Evolutionary conservation across 1,140 invertebrate species (phyloP).

Genomic region (Drosophila navojoa): DNA sequence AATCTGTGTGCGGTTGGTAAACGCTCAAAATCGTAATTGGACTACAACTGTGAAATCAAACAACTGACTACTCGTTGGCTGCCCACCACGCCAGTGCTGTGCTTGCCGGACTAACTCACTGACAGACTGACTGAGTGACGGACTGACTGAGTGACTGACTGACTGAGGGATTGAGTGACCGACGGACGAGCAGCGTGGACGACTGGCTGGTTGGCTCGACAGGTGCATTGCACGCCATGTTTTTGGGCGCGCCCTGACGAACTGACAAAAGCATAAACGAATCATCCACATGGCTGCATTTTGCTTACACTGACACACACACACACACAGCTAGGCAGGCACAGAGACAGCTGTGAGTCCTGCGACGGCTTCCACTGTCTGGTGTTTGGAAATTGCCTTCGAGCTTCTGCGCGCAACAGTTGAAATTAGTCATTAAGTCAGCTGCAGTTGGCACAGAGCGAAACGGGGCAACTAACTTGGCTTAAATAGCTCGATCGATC

Average conservation of each 20-base stretch:
- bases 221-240: slow-evolving; percentile 40
- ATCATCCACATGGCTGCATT: slow-evolving; percentile 82
- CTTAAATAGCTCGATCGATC: slow-evolving; percentile 64
- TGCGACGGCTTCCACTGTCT: not conserved
- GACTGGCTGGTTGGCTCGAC: slow-evolving; percentile 12
- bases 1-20: slow-evolving; percentile 81
- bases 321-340: not conserved
- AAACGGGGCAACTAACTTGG: slow-evolving; percentile 31
- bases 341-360: not conserved
- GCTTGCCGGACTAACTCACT: slow-evolving; percentile 37
- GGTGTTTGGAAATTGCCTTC: slow-evolving; percentile 33
- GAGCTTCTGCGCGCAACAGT: slow-evolving; percentile 63
- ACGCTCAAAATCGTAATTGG: slow-evolving; percentile 81
- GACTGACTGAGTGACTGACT: not conserved
- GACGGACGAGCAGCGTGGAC: not conserved
- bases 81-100: slow-evolving; percentile 26
- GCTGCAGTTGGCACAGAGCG: slow-evolving; percentile 15
- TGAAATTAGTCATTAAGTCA: slow-evolving; percentile 68
- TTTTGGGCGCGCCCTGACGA: slow-evolving; percentile 64
- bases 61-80: slow-evolving; percentile 62
- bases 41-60: slow-evolving; percentile 82
- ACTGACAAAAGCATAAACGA: slow-evolving; percentile 83
- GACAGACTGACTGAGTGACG: not conserved
- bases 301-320: slow-evolving; percentile 33
- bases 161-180: not conserved